Conservation (phyloP, 2,888 invertebrate species). For the Drosophila merina region DNA sequence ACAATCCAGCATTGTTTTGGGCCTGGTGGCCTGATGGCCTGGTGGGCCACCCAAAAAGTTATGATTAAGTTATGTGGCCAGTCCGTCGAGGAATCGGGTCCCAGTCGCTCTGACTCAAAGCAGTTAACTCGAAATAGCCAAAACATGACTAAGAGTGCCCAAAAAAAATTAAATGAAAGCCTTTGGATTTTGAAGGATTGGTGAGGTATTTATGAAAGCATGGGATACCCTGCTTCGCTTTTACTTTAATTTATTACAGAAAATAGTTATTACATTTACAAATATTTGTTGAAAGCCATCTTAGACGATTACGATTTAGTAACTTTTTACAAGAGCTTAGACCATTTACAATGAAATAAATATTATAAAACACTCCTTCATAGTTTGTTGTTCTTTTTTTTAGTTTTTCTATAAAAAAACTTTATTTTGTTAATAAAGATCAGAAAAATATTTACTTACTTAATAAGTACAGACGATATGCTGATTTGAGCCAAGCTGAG, state of each 20-base stretch:
- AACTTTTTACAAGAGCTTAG: no score
- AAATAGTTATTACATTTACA: not conserved
- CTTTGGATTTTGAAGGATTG: not conserved
- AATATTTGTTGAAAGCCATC: no score
- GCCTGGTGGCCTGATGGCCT: constrained; percentile 55
- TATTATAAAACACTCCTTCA: no score
- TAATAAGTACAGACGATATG: not conserved
- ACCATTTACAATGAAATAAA: no score
- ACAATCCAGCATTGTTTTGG: constrained; percentile 77
- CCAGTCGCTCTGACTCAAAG: constrained; percentile 34
- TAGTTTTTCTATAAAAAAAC: no score
- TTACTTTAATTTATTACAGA: not conserved
- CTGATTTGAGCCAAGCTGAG: not conserved
- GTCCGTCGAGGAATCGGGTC: constrained; percentile 16
- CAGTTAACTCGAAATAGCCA: constrained; percentile 67
- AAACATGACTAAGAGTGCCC: constrained; percentile 66
- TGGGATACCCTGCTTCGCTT: not conserved
- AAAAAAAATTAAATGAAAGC: not conserved
- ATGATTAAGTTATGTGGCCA: constrained; percentile 79
- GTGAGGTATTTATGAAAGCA: not conserved
- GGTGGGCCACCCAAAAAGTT: constrained; percentile 81
- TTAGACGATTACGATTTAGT: no score
- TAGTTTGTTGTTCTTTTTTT: no score
- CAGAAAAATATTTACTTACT: no score
- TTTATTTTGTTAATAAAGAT: no score